phyloP scores from a whole-genome alignment of 2,888 invertebrate genomes.

The Fragum sueziense region DNA sequence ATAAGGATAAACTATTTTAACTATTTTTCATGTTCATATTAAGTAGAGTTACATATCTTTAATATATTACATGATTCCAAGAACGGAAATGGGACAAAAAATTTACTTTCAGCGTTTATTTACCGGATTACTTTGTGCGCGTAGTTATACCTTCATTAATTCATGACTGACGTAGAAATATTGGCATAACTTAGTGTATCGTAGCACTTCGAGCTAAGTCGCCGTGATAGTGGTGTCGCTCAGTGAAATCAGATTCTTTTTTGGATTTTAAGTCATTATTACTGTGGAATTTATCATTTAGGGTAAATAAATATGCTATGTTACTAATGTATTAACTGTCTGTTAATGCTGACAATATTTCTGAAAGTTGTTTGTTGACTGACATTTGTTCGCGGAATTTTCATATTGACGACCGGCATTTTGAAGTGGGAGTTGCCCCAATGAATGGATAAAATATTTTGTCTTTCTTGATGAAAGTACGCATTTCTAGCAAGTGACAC shows the following conservation, averaged over 20 bases:
- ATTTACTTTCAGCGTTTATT: background rate
- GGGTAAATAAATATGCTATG: background rate
- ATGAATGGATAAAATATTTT: conserved; percentile 28
- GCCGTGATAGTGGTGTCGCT: conserved; percentile 35
- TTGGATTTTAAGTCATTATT: background rate
- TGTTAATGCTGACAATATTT: background rate
- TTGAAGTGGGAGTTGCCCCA: conserved; percentile 52
- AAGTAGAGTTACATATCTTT: too few relatives aligned
- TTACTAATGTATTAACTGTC: background rate
- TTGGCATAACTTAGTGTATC: conserved; percentile 31
- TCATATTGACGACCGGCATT: conserved; percentile 50
- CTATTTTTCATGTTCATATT: too few relatives aligned
- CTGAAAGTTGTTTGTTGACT: background rate
- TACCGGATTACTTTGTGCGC: conserved; percentile 25
- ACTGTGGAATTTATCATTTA: background rate
- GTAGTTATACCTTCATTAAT: conserved; percentile 65
- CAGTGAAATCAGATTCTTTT: conserved; percentile 16
- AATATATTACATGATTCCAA: too few relatives aligned
- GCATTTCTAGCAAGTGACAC: conserved; percentile 28
- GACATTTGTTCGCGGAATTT: conserved; percentile 39
- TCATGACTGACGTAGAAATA: conserved; percentile 59
- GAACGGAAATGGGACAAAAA: background rate
- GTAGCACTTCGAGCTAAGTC: conserved; percentile 49
- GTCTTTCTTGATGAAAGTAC: conserved; percentile 43
- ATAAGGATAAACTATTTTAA: background rate